Evolutionary conservation across 2,113 vertebrate genomes (phyloP), one percentile per base, ranked within the genome.

Genomic region (Eleginops maclovinus): DNA sequence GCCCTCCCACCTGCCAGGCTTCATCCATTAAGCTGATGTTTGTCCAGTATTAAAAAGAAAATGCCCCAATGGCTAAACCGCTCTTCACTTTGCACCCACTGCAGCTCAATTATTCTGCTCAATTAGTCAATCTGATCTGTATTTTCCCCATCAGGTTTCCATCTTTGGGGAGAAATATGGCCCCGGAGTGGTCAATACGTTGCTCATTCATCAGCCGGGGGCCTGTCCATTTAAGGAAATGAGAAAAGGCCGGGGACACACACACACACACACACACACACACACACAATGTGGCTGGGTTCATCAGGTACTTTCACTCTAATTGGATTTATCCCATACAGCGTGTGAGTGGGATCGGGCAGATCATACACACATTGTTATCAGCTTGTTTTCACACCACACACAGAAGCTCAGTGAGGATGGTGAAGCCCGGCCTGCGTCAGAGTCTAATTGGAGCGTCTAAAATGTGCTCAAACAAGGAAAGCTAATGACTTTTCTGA

Each of bases 241-340:
- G 95, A 97, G 95, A 96, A 93, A 94, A 93, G 93, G 93, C 91
- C 92, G 94, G 95, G 95, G 93, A 97, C 97, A 97, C 95, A 96
- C 92, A 90, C 28, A n/a, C 81, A 88, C 93, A 95, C 96, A 94
- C n/a, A 95, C 93, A 97, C 97, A 97, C 95, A 96, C 92, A 90
- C 28, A n/a, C 81, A 88, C 93, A 95, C 96, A 94, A 95, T 96
- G 95, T 94, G 94, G 93, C 94, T 88, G 87, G 87, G 86, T 87
- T 94, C 90, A 95, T 92, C 91, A 92, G 87, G 90, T 92, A 95
- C 95, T 95, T 95, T 95, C 91, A 94, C 86, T 84, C 90, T 96
- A 96, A 98, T 95, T 96, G 95, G 92, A 92, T 95, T 93, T 89
- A 94, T 92, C 91, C 93, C 91, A 89, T 87, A 91, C 82, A 82